phyloP scores from a whole-genome alignment of 2,113 vertebrate genomes.

The Pithys albifrons region DNA sequence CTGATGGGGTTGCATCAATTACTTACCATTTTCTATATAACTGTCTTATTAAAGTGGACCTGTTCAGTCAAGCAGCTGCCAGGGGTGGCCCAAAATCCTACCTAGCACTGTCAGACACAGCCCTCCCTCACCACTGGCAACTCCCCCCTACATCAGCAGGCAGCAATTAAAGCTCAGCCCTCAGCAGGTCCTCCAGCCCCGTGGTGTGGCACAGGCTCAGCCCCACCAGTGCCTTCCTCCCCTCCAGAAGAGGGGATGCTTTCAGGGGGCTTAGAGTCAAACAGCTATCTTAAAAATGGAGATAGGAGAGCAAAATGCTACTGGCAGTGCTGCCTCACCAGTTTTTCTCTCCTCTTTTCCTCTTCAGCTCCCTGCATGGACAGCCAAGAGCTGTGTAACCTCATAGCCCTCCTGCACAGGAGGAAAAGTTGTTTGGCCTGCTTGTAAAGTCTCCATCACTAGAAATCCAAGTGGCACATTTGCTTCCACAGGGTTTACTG shows the following conservation, averaged over 20 bases:
- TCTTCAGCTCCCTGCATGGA: neutral
- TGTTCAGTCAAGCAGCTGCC: neutral
- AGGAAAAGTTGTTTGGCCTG: neutral
- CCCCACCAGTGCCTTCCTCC: accelerated
- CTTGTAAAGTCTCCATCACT: neutral
- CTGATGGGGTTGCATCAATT: neutral
- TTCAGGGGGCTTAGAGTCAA: neutral
- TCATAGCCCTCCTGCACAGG: neutral
- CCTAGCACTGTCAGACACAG: too few relatives aligned
- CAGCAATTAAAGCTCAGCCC: neutral
- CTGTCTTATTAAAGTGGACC: neutral
- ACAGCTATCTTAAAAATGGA: neutral
- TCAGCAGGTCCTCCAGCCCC: neutral
- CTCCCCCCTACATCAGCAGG: neutral
- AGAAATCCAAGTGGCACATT: neutral
- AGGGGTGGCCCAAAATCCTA: too few relatives aligned
- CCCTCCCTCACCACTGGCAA: neutral
- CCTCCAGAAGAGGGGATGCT: neutral
- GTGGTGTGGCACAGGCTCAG: neutral
- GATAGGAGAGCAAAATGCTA: neutral
- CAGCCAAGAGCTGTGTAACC: neutral
- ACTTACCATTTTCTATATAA: neutral
- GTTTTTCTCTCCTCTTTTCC: neutral
- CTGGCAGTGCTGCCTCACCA: neutral
- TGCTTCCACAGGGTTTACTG: neutral